Conservation (phyloP, 2,888 invertebrate genomes). For the Acrobasis repandana region DNA sequence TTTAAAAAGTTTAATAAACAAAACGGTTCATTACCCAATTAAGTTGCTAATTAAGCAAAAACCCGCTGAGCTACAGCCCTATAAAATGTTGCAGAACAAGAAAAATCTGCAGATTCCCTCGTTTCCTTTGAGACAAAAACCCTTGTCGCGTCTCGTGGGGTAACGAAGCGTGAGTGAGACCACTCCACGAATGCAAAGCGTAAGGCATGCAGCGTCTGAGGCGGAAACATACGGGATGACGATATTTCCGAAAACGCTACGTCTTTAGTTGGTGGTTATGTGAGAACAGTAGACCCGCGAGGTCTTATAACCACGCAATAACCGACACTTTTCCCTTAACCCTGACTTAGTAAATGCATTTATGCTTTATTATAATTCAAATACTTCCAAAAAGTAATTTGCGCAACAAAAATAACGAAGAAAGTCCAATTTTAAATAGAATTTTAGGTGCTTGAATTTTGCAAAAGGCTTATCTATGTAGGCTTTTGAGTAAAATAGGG, state of each 20-base stretch:
- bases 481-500: too few species aligned
- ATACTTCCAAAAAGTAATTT: too few species aligned
- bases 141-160: slow-evolving; percentile 51
- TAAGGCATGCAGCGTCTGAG: slow-evolving; percentile 37
- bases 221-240: slow-evolving; percentile 27
- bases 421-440: too few species aligned
- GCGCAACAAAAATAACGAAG: too few species aligned
- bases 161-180: slow-evolving; percentile 68
- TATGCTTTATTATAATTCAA: too few species aligned
- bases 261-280: neutral
- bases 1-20: slow-evolving; percentile 11
- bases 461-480: too few species aligned
- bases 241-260: neutral
- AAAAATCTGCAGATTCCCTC: slow-evolving; percentile 59
- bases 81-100: slow-evolving; percentile 39
- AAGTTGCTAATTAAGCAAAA: slow-evolving; percentile 48
- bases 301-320: neutral
- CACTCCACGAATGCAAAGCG: slow-evolving; percentile 61
- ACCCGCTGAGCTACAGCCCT: slow-evolving; percentile 42
- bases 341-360: too few species aligned
- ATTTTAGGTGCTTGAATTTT: too few species aligned
- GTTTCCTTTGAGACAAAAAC: slow-evolving; percentile 66
- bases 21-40: slow-evolving; percentile 23
- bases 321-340: too few species aligned
- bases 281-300: neutral